Conservation (phyloP, 2,797 vertebrate species). For the Acanthurus lineatus region DNA sequence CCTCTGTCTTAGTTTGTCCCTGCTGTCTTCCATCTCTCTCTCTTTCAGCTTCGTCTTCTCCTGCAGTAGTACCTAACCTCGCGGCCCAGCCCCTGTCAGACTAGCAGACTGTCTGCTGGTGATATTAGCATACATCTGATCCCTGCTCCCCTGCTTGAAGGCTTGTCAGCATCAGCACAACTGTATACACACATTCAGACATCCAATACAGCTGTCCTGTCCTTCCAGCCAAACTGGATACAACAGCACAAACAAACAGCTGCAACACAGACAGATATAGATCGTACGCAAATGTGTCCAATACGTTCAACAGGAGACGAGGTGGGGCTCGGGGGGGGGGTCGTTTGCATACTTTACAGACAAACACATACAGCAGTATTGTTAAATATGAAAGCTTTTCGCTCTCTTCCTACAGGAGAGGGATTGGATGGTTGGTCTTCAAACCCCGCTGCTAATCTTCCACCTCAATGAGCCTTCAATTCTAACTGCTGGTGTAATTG, state of each 20-base stretch:
- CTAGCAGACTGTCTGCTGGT: slow-evolving; percentile 65
- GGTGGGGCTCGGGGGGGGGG: neutral
- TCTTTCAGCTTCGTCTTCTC: slow-evolving; percentile 26
- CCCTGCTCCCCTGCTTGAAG: slow-evolving; percentile 57
- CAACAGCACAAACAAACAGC: slow-evolving; percentile 71
- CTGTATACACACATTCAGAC: slow-evolving; percentile 68
- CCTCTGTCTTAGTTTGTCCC: slow-evolving; percentile 22
- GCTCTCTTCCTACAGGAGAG: slow-evolving; percentile 22
- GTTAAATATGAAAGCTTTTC: slow-evolving; percentile 37
- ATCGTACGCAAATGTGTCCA: slow-evolving; percentile 50
- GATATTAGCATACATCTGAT: slow-evolving; percentile 78
- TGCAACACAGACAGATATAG: slow-evolving; percentile 37
- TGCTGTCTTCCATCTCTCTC: neutral
- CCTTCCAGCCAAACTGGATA: slow-evolving; percentile 52
- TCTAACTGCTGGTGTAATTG: slow-evolving; percentile 51
- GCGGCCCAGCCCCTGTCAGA: slow-evolving; percentile 57
- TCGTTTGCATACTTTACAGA: slow-evolving; percentile 26
- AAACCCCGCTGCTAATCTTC: slow-evolving; percentile 66
- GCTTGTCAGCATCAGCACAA: slow-evolving; percentile 72
- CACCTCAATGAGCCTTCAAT: slow-evolving; percentile 59
- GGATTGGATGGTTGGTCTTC: slow-evolving; percentile 42
- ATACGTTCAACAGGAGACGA: slow-evolving; percentile 25
- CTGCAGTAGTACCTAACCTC: slow-evolving; percentile 55
- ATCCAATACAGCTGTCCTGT: slow-evolving; percentile 64
- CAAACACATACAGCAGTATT: slow-evolving; percentile 22